Percentiles rank a stretch among this genome's conserved stretches.
Conservation (phyloP, 2,888 invertebrate species). For the Trichogramma evanescens region DNA sequence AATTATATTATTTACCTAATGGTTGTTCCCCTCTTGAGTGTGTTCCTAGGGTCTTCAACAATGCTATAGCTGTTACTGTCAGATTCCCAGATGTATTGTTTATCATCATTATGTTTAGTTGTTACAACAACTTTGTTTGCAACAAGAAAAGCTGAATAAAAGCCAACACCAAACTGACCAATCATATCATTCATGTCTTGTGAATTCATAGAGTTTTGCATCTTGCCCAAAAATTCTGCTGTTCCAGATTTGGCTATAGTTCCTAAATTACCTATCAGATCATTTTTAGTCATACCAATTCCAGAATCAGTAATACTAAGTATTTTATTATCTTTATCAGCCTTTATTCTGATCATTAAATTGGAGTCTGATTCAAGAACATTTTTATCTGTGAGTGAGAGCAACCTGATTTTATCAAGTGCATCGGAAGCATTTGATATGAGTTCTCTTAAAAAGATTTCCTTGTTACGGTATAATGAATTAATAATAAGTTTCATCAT, state of each 20-base stretch:
- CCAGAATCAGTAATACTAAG: slow-evolving; percentile 95
- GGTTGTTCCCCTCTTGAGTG: slow-evolving; percentile 83
- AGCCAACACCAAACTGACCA: slow-evolving; percentile 99
- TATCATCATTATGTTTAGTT: slow-evolving; percentile 88
- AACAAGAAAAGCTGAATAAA: slow-evolving; percentile 94
- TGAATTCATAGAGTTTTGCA: slow-evolving; percentile 61
- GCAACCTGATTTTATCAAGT: slow-evolving; percentile 90
- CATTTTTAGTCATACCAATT: slow-evolving; percentile 92
- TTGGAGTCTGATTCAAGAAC: slow-evolving; percentile 76
- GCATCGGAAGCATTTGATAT: slow-evolving; percentile 99
- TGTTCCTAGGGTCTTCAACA: slow-evolving; percentile 85
- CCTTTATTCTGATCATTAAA: slow-evolving; percentile 69
- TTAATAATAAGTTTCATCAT: slow-evolving; percentile 99
- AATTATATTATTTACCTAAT: slow-evolving; percentile 54
- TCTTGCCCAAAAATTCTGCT: slow-evolving; percentile 88
- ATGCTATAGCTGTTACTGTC: slow-evolving; percentile 87
- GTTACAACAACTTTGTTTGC: slow-evolving; percentile 94
- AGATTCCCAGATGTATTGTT: slow-evolving; percentile 97
- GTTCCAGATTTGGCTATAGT: slow-evolving; percentile 98
- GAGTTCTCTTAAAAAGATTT: slow-evolving; percentile 95
- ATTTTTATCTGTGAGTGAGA: slow-evolving; percentile 80
- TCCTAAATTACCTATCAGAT: slow-evolving; percentile 91
- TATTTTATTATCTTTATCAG: slow-evolving; percentile 85
- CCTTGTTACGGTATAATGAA: slow-evolving; percentile 97
- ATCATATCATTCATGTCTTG: slow-evolving; percentile 89